These are phyloP conservation scores for Octomys mimax DNA, from an alignment of 2,797 vertebrate species.

Conservation along the genomic window DNA sequence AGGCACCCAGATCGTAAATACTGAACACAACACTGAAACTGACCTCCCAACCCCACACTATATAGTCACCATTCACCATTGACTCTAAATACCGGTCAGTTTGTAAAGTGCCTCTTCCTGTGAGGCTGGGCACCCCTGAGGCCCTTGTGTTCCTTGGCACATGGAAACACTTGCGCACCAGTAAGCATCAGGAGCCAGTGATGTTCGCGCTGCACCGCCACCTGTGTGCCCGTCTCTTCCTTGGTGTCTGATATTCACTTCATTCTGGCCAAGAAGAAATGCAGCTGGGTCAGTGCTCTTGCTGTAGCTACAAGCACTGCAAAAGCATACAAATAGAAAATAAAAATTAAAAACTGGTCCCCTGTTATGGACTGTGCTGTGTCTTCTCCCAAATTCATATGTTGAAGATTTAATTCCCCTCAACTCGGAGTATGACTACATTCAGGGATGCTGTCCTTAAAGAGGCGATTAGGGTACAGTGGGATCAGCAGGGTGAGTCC, in stretches of 20 bases:
- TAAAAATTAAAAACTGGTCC: not conserved
- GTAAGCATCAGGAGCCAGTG: not conserved
- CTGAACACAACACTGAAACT: not conserved
- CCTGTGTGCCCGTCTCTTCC: conserved; percentile 98
- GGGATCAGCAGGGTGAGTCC: not conserved
- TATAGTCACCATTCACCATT: not conserved
- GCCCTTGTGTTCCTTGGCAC: fast-evolving
- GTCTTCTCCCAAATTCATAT: not conserved
- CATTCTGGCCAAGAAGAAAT: conserved; percentile 95
- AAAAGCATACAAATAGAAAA: conserved; percentile 56
- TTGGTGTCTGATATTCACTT: conserved; percentile 95
- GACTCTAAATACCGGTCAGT: conserved; percentile 35
- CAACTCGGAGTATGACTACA: not conserved
- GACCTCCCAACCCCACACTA: not conserved
- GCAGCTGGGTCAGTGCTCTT: conserved; percentile 96
- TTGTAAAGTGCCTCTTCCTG: not conserved
- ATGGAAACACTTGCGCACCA: not conserved
- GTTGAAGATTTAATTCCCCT: not conserved
- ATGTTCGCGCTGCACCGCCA: conserved; percentile 75
- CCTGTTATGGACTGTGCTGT: not conserved
- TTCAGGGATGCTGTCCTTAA: not conserved
- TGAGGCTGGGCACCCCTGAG: not conserved
- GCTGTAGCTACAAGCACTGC: conserved; percentile 96
- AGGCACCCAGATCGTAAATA: not conserved
- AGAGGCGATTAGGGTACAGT: not conserved